A percentile compares a stretch with the other conserved stretches of the same genome.
Conservation (phyloP, 2,797 vertebrate genomes). For the Apodemus agrarius region DNA sequence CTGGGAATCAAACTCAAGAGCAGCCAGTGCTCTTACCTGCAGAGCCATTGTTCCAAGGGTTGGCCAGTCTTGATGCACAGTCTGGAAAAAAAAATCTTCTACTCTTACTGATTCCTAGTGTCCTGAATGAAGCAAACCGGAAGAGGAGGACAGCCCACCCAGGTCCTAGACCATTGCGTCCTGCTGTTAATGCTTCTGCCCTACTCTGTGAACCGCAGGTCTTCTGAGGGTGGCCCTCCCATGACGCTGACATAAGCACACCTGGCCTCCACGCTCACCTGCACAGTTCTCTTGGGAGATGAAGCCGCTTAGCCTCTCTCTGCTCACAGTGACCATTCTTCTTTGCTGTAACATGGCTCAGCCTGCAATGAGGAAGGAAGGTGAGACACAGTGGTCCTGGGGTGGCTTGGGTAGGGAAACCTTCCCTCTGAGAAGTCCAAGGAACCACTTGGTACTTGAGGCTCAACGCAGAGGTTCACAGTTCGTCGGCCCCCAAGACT, state of each 20-base stretch:
- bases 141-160: background rate
- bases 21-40: background rate
- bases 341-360: constrained; percentile 6
- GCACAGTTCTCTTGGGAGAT: background rate
- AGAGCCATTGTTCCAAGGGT: background rate
- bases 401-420: background rate
- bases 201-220: background rate
- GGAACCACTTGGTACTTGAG: background rate
- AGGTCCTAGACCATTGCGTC: too few species aligned
- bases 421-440: background rate
- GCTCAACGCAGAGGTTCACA: background rate
- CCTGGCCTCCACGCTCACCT: rapidly evolving
- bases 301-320: background rate
- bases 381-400: background rate
- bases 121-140: background rate
- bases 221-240: background rate
- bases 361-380: rapidly evolving
- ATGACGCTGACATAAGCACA: background rate
- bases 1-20: background rate
- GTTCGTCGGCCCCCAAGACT: too few species aligned
- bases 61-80: background rate
- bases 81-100: background rate
- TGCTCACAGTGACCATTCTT: background rate
- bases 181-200: background rate
- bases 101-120: background rate